Percentiles rank a stretch among this genome's conserved stretches.
Conservation (phyloP, 1,140 invertebrate species). For the Liolophura sinensis region DNA sequence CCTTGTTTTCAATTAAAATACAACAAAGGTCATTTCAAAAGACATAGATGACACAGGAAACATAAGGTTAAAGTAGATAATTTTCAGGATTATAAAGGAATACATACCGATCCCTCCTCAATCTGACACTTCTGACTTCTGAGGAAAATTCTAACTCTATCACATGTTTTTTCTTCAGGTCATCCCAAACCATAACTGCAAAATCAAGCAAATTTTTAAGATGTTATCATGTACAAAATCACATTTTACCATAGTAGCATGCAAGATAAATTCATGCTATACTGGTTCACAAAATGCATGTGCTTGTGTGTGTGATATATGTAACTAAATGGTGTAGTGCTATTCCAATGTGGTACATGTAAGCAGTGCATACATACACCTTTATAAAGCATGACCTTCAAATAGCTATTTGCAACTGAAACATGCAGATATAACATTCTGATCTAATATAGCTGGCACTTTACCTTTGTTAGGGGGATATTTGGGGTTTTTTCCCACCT, state of each 20-base stretch:
- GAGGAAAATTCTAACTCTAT: constrained; percentile 93
- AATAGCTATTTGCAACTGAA: no score
- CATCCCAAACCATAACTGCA: constrained; percentile 96
- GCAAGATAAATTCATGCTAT: no score
- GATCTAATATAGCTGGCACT: not conserved
- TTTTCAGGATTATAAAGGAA: constrained; percentile 5
- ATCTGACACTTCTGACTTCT: constrained; percentile 84
- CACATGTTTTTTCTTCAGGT: constrained; percentile 89
- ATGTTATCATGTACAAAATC: not conserved
- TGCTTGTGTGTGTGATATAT: no score
- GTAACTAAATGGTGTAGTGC: no score
- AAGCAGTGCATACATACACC: no score
- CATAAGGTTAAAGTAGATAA: no score
- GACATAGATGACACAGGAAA: no score
- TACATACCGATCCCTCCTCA: constrained; percentile 76
- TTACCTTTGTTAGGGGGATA: constrained; percentile 90
- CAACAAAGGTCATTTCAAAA: no score
- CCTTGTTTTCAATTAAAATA: no score
- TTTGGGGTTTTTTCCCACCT: constrained; percentile 84
- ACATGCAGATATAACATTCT: not conserved
- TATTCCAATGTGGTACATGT: no score
- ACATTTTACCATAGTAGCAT: not conserved
- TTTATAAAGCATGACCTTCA: no score
- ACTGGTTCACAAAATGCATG: no score
- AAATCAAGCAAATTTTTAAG: constrained; percentile 27